A percentile compares a stretch with the other conserved stretches of the same genome.
These are phyloP conservation scores for Leptothorax acervorum DNA, from an alignment of 2,888 invertebrate species.

Conservation along the genomic window DNA sequence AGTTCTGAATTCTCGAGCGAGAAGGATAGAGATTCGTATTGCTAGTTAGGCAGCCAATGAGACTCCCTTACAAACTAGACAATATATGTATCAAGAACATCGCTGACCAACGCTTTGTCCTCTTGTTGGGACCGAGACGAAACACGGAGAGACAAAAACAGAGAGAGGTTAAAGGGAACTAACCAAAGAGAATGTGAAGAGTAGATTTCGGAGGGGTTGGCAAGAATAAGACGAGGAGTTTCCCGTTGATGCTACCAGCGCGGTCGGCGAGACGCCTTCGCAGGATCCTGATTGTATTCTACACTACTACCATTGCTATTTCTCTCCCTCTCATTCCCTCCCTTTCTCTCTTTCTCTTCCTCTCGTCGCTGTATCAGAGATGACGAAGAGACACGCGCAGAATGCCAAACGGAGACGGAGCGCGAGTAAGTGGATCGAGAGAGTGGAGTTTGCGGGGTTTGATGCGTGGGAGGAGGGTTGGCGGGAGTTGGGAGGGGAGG, in stretches of 20 bases:
- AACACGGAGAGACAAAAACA: constrained; percentile 42
- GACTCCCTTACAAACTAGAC: constrained; percentile 75
- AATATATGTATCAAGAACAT: constrained; percentile 64
- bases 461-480: constrained; percentile 11
- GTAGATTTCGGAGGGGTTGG: constrained; percentile 34
- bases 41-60: constrained; percentile 71
- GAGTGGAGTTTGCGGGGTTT: constrained; percentile 43
- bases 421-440: constrained; percentile 35
- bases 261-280: constrained; percentile 35
- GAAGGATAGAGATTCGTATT: constrained; percentile 46
- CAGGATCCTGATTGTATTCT: constrained; percentile 48
- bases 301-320: constrained; percentile 21
- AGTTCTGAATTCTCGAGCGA: not conserved
- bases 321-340: not conserved
- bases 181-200: constrained; percentile 29
- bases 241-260: constrained; percentile 40
- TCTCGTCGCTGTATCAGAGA: constrained; percentile 19
- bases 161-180: not conserved
- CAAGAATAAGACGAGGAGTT: constrained; percentile 36
- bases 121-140: constrained; percentile 55
- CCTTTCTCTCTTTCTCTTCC: not conserved
- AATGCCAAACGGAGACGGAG: constrained; percentile 36
- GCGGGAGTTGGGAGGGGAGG: constrained; percentile 29
- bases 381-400: constrained; percentile 28
- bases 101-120: constrained; percentile 48